phyloP scores from a whole-genome alignment of 2,888 invertebrate genomes.

The Lithophane semibrunnea region DNA sequence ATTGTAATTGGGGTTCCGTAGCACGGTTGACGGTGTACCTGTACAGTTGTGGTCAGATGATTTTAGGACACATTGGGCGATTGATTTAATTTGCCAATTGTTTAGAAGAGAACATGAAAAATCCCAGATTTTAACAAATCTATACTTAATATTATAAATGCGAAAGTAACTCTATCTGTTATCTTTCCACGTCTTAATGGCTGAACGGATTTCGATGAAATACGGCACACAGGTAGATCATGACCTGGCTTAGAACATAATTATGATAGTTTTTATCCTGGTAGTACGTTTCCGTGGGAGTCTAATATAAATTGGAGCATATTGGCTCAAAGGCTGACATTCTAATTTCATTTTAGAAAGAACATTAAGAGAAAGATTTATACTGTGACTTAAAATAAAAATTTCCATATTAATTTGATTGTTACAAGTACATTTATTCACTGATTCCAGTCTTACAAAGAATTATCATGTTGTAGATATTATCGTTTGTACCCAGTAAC shows the following conservation, averaged over 20 bases:
- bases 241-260: background rate
- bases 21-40: background rate
- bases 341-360: background rate
- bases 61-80: background rate
- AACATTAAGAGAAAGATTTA: background rate
- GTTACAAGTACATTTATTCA: too few relatives aligned
- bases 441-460: background rate
- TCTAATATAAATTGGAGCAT: background rate
- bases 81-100: conserved; percentile 7
- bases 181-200: background rate
- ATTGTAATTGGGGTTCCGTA: conserved; percentile 37
- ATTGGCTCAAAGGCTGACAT: background rate
- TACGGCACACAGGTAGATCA: background rate
- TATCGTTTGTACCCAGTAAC: background rate
- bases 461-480: background rate
- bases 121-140: background rate
- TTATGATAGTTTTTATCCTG: background rate
- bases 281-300: too few relatives aligned
- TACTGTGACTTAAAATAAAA: background rate
- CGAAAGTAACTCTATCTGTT: background rate
- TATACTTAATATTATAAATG: background rate
- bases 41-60: background rate
- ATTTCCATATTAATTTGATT: too few relatives aligned
- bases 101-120: background rate
- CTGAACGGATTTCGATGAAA: background rate